These are phyloP conservation scores for Mobula birostris DNA, from an alignment of 2,113 vertebrate genomes.

Conservation along the genomic window DNA sequence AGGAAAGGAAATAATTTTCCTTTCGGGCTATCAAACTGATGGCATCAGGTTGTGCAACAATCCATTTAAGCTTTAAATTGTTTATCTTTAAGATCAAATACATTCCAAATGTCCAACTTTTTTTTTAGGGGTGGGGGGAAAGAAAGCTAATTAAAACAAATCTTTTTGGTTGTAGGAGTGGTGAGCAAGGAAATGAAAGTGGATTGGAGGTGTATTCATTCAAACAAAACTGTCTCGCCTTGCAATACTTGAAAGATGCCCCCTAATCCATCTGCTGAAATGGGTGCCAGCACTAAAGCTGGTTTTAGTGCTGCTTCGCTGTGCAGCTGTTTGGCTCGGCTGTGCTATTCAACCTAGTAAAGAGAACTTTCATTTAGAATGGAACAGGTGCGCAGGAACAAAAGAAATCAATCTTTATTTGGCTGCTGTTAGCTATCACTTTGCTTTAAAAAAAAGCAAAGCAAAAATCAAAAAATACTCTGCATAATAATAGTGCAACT, in stretches of 20 bases:
- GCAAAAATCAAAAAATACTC: conserved; percentile 25
- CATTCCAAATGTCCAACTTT: not conserved
- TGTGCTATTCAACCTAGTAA: conserved; percentile 17
- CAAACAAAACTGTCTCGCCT: not conserved
- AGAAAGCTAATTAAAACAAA: not conserved
- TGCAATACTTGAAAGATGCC: not conserved
- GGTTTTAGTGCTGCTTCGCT: not conserved
- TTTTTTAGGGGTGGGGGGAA: not conserved
- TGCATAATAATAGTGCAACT: not conserved
- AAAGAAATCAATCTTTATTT: not conserved
- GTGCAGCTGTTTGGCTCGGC: conserved; percentile 21
- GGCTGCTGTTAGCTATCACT: not conserved
- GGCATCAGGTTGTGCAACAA: not conserved
- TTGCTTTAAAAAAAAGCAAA: not conserved
- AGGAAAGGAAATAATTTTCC: not conserved
- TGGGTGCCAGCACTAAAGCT: not conserved
- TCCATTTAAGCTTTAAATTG: not conserved
- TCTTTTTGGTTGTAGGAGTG: not conserved
- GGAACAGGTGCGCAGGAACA: conserved; percentile 13
- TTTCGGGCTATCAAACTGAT: not conserved
- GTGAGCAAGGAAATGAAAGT: not conserved
- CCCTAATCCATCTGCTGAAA: conserved; percentile 31
- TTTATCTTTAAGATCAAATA: not conserved
- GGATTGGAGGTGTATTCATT: not conserved
- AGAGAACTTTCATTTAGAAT: conserved; percentile 1